phyloP scores from a whole-genome alignment of 2,113 vertebrate species.

The Platichthys flesus region DNA sequence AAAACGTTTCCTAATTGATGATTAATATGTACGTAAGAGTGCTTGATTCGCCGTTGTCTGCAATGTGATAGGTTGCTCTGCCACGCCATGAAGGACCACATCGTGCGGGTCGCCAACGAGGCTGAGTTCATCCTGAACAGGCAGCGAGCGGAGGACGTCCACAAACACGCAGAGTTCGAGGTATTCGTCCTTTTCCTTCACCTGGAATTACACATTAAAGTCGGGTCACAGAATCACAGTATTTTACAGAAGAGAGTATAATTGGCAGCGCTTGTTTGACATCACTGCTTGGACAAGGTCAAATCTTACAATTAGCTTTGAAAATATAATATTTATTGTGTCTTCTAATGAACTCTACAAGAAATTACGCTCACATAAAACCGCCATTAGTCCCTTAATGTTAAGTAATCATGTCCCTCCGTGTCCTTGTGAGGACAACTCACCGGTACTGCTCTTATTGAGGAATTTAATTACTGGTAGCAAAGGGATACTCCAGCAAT shows the following conservation, averaged over 20 bases:
- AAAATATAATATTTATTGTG: conserved; percentile 14
- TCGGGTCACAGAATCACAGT: not conserved
- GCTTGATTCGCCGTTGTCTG: conserved; percentile 22
- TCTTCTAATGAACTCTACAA: conserved; percentile 38
- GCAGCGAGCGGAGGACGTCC: conserved; percentile 96
- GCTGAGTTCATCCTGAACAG: conserved; percentile 98
- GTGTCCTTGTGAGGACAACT: conserved; percentile 65
- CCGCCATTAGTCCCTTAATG: conserved; percentile 15
- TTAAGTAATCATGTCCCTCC: conserved; percentile 59
- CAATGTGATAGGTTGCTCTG: conserved; percentile 87
- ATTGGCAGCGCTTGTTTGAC: not conserved
- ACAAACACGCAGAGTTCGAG: conserved; percentile 98
- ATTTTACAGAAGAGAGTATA: not conserved
- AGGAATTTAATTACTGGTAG: conserved; percentile 58
- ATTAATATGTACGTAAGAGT: not conserved
- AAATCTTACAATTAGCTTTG: conserved; percentile 4
- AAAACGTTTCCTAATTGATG: not conserved
- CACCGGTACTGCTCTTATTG: conserved; percentile 43
- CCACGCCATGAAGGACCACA: conserved; percentile 99
- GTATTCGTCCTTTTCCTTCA: conserved; percentile 70
- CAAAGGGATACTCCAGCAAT: conserved; percentile 36
- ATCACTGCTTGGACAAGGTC: not conserved
- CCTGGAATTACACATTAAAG: conserved; percentile 6
- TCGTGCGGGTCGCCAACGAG: conserved; percentile 97
- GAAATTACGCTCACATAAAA: conserved; percentile 57